Evolutionary conservation across 30 jellyfish, hydroid and myxozoan species (phyloP).

Genomic region (Hydractinia symbiolongicarpus): DNA sequence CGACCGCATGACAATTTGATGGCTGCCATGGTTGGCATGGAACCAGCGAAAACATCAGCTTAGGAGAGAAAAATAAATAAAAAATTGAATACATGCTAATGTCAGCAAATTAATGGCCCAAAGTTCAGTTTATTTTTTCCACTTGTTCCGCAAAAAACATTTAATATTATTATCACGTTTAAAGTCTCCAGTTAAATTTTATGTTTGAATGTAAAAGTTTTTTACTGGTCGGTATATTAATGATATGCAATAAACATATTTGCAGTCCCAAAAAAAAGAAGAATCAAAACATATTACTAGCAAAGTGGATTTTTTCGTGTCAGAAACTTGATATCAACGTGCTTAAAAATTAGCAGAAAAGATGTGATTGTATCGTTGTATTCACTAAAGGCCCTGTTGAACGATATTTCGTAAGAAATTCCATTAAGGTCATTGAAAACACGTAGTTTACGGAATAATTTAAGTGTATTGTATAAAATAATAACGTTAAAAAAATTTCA

Average conservation of each 20-base stretch:
- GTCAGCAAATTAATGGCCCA: background rate
- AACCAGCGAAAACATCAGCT: slow-evolving; percentile 95
- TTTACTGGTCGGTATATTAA: background rate
- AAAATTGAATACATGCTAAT: background rate
- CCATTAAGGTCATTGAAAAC: too few species aligned
- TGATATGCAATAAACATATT: background rate
- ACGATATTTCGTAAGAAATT: too few species aligned
- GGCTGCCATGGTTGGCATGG: slow-evolving; percentile 98
- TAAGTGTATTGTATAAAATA: too few species aligned
- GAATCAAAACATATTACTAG: background rate
- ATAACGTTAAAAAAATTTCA: too few species aligned
- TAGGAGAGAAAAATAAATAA: background rate
- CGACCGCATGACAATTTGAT: slow-evolving; percentile 69
- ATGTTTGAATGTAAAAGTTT: too few species aligned
- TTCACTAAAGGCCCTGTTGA: too few species aligned
- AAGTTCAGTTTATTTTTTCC: background rate
- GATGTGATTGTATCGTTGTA: too few species aligned
- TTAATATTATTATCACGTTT: background rate
- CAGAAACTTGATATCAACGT: too few species aligned
- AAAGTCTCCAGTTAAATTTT: too few species aligned
- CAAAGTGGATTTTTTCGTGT: background rate
- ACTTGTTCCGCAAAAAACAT: background rate
- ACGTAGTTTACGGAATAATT: too few species aligned
- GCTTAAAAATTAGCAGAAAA: too few species aligned
- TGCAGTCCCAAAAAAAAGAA: background rate